Conservation (phyloP, 2,797 vertebrate genomes). For the Manis pentadactyla region DNA sequence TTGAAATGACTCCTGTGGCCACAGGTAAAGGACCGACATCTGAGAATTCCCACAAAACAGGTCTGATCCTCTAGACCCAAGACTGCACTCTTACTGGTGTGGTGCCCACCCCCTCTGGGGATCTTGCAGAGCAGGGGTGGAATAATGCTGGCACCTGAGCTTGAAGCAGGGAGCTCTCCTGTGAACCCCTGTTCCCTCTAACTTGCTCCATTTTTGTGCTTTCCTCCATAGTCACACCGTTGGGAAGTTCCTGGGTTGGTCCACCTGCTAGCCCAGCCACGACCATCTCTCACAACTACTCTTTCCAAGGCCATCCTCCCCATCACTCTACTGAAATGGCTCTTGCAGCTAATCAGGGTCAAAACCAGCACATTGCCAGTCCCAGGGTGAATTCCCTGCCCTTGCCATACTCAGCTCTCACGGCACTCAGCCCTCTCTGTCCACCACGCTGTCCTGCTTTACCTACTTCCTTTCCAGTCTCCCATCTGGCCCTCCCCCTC, state of each 20-base stretch:
- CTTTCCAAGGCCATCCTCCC: background rate
- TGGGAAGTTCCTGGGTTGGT: background rate
- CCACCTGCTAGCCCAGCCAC: background rate
- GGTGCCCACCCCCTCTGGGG: background rate
- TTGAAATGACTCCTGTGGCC: background rate
- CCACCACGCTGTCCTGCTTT: background rate
- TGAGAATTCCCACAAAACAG: too few species aligned
- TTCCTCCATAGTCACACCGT: accelerated
- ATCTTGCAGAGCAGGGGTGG: background rate
- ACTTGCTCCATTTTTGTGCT: background rate
- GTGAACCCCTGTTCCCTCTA: background rate
- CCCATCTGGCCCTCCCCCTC: background rate
- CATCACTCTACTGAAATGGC: background rate
- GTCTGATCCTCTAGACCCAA: background rate
- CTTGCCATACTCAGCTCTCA: accelerated
- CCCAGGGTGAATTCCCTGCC: background rate
- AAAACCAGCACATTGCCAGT: accelerated
- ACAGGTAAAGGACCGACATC: accelerated
- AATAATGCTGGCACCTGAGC: background rate
- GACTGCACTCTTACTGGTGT: too few species aligned
- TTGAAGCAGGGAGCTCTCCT: background rate
- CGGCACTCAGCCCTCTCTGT: background rate
- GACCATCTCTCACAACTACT: background rate
- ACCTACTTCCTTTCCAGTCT: background rate
- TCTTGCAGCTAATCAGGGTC: background rate